phyloP scores from a whole-genome alignment of 1,140 invertebrate species.

The Rhopalosiphum maidis region DNA sequence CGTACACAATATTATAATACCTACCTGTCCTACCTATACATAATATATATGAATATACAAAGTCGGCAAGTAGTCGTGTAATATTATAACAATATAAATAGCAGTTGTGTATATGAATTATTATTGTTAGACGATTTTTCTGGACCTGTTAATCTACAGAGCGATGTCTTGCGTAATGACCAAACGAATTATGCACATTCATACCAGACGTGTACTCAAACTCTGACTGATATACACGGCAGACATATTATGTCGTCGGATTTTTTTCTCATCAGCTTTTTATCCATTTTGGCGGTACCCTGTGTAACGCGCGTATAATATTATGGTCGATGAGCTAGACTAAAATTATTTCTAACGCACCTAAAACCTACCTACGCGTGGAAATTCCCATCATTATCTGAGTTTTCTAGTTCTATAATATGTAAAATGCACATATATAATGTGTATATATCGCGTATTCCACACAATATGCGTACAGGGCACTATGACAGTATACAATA shows the following conservation, averaged over 20 bases:
- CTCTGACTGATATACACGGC: too few relatives aligned
- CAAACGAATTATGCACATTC: too few relatives aligned
- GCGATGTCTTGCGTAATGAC: too few relatives aligned
- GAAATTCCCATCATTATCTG: neutral
- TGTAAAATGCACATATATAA: neutral
- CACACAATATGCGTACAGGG: neutral
- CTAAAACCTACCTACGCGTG: too few relatives aligned
- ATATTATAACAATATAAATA: too few relatives aligned
- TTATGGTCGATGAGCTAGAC: neutral
- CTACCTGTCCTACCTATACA: too few relatives aligned
- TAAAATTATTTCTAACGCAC: neutral
- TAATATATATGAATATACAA: neutral
- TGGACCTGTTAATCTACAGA: too few relatives aligned
- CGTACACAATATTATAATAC: neutral
- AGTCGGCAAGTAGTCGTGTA: neutral
- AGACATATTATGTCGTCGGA: neutral
- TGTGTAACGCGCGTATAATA: too few relatives aligned
- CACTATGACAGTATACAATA: neutral
- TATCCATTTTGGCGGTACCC: neutral
- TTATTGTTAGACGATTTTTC: too few relatives aligned
- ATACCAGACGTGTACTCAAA: too few relatives aligned
- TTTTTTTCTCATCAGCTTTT: neutral
- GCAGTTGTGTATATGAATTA: too few relatives aligned
- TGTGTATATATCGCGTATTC: neutral
- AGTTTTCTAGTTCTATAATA: neutral